Conservation (phyloP, 2,888 invertebrate genomes). For the Apeira syringaria region DNA sequence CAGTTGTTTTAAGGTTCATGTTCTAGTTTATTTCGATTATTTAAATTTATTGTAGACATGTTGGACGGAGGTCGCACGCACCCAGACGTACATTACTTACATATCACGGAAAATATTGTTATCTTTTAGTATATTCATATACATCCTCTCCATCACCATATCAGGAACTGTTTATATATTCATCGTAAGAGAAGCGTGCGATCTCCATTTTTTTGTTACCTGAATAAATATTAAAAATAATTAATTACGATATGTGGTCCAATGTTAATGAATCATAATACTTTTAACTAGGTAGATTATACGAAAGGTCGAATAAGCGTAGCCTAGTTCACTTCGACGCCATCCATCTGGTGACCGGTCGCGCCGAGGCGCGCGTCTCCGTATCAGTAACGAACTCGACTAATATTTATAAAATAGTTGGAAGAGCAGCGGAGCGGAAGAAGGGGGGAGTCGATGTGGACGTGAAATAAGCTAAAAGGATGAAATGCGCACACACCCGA, state of each 20-base stretch:
- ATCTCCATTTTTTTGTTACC: conserved; percentile 78
- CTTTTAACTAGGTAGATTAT: conserved; percentile 74
- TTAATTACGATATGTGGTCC: conserved; percentile 82
- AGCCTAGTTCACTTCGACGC: conserved; percentile 52
- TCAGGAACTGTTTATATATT: conserved; percentile 45
- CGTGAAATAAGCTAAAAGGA: conserved; percentile 29
- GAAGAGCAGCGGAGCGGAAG: neutral
- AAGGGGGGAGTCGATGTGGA: conserved; percentile 28
- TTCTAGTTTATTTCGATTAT: conserved; percentile 78
- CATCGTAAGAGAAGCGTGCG: conserved; percentile 49
- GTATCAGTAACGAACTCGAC: neutral
- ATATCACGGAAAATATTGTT: conserved; percentile 54
- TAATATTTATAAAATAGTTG: conserved; percentile 1
- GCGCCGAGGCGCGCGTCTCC: neutral
- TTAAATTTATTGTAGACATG: conserved; percentile 70
- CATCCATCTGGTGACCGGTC: neutral
- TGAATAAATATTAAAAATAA: conserved; percentile 81
- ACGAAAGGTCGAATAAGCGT: conserved; percentile 61
- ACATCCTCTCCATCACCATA: conserved; percentile 57
- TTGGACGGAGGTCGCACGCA: conserved; percentile 61
- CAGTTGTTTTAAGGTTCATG: conserved; percentile 68
- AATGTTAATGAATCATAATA: conserved; percentile 82
- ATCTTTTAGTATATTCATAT: conserved; percentile 32
- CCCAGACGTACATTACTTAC: conserved; percentile 29
- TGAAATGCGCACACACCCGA: conserved; percentile 34